These are phyloP conservation scores for Tigriopus japonicus DNA, from an alignment of 1,140 invertebrate genomes.

Conservation along the genomic window DNA sequence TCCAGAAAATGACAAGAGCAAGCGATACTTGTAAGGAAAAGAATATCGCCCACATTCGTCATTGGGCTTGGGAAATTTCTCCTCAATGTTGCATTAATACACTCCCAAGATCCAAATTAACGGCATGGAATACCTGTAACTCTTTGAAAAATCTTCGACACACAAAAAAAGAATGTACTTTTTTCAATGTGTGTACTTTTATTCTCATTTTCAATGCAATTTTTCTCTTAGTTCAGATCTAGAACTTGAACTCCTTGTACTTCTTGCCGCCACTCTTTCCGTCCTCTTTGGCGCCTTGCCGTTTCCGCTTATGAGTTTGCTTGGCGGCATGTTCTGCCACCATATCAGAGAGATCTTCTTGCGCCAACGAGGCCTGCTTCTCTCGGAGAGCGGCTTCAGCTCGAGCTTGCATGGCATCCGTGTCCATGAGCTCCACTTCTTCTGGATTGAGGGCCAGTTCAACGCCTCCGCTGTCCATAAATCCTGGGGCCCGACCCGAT, in stretches of 20 bases:
- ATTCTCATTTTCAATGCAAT: no score
- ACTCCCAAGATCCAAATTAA: no score
- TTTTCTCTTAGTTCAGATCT: constrained; percentile 21
- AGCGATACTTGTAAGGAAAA: no score
- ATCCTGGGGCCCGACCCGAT: constrained; percentile 11
- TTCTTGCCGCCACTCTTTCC: constrained; percentile 68
- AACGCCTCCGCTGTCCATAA: constrained; percentile 33
- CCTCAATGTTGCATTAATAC: no score
- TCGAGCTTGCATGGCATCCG: constrained; percentile 81
- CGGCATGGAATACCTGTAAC: no score
- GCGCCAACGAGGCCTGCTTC: constrained; percentile 61
- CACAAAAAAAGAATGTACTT: no score
- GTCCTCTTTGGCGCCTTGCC: constrained; percentile 61
- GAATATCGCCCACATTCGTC: no score
- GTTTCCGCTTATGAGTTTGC: constrained; percentile 80
- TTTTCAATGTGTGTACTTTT: no score
- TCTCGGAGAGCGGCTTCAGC: constrained; percentile 92
- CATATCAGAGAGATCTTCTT: constrained; percentile 96
- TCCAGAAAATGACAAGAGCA: no score
- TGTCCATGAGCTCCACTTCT: constrained; percentile 77
- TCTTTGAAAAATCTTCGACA: no score
- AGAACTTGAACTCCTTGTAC: constrained; percentile 98
- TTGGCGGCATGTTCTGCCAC: constrained; percentile 89
- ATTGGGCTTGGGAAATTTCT: no score
- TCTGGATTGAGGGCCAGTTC: constrained; percentile 92